Base-by-base conservation (phyloP, 2,888 invertebrate genomes). In the Andrena fulva region DNA sequence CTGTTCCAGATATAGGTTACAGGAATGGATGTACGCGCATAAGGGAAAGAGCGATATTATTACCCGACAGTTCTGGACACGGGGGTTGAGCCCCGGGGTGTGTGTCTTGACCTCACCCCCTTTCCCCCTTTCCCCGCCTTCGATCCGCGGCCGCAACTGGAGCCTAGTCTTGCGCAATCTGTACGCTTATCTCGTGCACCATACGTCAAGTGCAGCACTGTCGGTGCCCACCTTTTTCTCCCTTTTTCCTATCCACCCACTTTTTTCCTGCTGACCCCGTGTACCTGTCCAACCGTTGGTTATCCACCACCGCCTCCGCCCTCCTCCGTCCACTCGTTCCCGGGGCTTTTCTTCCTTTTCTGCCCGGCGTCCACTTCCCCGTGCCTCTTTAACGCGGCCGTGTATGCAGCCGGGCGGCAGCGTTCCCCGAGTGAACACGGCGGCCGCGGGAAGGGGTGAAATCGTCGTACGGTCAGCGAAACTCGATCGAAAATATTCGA, bases 101-200 rank as follows among this genome's bases (percentile, higher is more conserved):
- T 56, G 72, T 80, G 83, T 83, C 85, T 80, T 80, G 85, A 82
- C 71, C 79, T 76, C 54, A 62, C 20, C 66, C 67, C 33, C 29
- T 24, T 29, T 52, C 59, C 67, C 6, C 70, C 56, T 48, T 48
- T 60, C 24, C 71, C 16, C 59, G 60, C 66, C 82, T 83, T 84
- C 86, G 86, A 84, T 83, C 82, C 82, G 82, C 59, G 80, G 76
- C 81, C 75, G 62, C 80, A 68, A 83, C 63, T 62, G 79, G 67
- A 74, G 68, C 56, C 77, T 54, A 76, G 84, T 77, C 82, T 80
- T 73, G 84, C 82, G 76, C 82, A 87, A 87, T 87, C 87, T 85
- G 81, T 80, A 81, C 83, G 85, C 83, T 87, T 87, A 87, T 87
- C 85, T 85, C 78, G 80, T 74, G 76, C 76, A 50, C 79, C 82